Evolutionary conservation across 35 echinoderm and acorn worm genomes (phyloP).

Genomic region (Ophiothrix spiculata): DNA sequence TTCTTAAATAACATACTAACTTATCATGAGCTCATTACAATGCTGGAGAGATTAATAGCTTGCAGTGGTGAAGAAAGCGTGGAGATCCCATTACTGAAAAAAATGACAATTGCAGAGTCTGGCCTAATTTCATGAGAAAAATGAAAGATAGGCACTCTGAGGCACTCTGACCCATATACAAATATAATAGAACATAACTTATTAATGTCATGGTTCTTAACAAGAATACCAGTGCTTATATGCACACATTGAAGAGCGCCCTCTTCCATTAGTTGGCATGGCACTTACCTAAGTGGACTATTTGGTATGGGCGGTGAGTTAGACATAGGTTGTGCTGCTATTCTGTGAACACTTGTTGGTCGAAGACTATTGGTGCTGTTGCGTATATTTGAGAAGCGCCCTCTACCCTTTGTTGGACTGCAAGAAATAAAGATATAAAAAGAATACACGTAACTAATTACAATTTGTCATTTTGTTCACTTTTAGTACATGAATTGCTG

Average conservation of each 20-base stretch:
- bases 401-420: slow-evolving; percentile 77
- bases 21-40: too few species aligned
- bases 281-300: slow-evolving; percentile 93
- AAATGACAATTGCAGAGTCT: too few species aligned
- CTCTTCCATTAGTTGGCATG: neutral
- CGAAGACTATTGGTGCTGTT: slow-evolving; percentile 49
- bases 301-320: slow-evolving; percentile 98
- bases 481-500: too few species aligned
- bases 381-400: slow-evolving; percentile 65
- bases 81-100: too few species aligned
- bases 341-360: slow-evolving; percentile 63
- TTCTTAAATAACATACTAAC: too few species aligned
- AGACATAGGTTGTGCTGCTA: slow-evolving; percentile 71
- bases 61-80: too few species aligned
- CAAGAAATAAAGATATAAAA: neutral
- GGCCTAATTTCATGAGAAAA: too few species aligned
- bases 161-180: too few species aligned
- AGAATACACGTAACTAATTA: neutral
- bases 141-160: too few species aligned
- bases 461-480: neutral
- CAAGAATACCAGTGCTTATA: neutral
- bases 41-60: too few species aligned
- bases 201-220: neutral
- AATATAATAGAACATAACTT: too few species aligned
- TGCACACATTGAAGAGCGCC: neutral